Evolutionary conservation across 2,888 invertebrate genomes (phyloP), one percentile per base, ranked within the genome.

Genomic region (Ophraella communa): DNA sequence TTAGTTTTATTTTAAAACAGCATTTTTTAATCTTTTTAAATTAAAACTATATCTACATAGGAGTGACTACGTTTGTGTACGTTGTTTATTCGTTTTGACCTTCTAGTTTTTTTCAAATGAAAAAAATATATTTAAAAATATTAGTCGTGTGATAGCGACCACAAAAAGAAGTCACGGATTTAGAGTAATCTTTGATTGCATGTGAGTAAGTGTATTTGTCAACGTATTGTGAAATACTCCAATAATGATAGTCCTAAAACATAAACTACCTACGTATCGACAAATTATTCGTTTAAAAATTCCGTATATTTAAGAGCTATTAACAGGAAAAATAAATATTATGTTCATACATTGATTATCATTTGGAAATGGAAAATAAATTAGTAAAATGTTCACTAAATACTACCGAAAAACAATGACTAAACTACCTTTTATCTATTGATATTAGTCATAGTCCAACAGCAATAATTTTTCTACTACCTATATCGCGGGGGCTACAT

Each of bases 171-270:
- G 35, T 35, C n/a, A n/a, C 35, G 35, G n/a, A 4, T 35, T 4
- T 35, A n/a, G 35, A 35, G 35, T n/a, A 35, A 35, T 35, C n/a
- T 35, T 35, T n/a, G n/a, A n/a, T n/a, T 35, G 35, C n/a, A n/a
- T 35, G 4, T 14, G 35, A 35, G 35, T 35, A 11, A 35, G 5
- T 30, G 11, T 2, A 30, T 30, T 30, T 11, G 30, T 30, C 30
- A 30, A n/a, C n/a, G 21, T 45, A 20, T 45, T 45, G 45, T 45
- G 45, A 45, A 45, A 45, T 45, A 45, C n/a, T 45, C 11, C 4
- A n/a, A n/a, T 21, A 45, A 45, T 23, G 21, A 45, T 8, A 10
- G 23, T 20, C n/a, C 4, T 20, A 21, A 21, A 45, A 45, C 5
- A 4, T 14, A n/a, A n/a, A 35, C 21, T 2, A 45, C 45, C 21